A percentile compares a stretch with the other conserved stretches of the same genome.
Conservation (phyloP, 1,140 invertebrate genomes). For the Euura lappo region DNA sequence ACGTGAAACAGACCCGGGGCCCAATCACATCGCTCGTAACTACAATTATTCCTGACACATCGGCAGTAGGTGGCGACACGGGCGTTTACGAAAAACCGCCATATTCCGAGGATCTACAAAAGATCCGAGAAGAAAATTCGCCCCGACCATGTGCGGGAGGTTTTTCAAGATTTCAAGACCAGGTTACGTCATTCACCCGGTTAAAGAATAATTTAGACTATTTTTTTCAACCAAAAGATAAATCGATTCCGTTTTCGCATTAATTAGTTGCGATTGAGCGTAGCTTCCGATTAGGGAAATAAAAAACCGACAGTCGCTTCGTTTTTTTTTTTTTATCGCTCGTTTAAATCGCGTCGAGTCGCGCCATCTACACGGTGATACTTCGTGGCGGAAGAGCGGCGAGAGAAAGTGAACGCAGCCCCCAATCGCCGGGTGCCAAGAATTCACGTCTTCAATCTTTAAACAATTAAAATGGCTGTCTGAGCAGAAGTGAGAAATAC, state of each 20-base stretch:
- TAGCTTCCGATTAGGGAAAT: background rate
- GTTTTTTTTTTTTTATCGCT: background rate
- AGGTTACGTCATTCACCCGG: too few species aligned
- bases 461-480: conserved; percentile 34
- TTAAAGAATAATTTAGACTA: too few species aligned
- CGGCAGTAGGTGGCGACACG: conserved; percentile 45
- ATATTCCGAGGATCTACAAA: conserved; percentile 16
- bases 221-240: background rate
- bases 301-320: background rate
- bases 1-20: background rate
- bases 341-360: background rate
- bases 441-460: background rate
- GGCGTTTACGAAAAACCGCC: conserved; percentile 38
- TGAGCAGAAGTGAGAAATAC: conserved; percentile 34
- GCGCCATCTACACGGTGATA: background rate
- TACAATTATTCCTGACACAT: conserved; percentile 32
- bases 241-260: background rate
- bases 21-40: conserved; percentile 49
- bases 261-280: background rate
- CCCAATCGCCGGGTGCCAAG: too few species aligned
- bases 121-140: too few species aligned
- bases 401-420: too few species aligned
- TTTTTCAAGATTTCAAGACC: too few species aligned
- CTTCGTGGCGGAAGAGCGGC: too few species aligned
- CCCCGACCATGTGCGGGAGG: too few species aligned